Base-by-base conservation (phyloP, 2,113 vertebrate species). In the Hippocampus zosterae region DNA sequence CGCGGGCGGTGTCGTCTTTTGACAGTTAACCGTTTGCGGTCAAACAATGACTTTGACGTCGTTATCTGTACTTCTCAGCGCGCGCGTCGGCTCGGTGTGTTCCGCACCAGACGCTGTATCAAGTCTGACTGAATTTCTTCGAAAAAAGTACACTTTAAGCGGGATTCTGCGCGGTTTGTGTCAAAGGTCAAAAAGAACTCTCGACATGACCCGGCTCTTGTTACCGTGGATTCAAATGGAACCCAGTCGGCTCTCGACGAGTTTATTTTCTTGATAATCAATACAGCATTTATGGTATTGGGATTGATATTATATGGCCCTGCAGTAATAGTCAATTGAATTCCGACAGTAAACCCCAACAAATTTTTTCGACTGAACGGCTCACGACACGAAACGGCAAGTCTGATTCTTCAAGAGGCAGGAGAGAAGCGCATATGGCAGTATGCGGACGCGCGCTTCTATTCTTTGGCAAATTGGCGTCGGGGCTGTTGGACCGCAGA, bases 1-100 rank as follows among this genome's bases (percentile, higher is more conserved):
- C 79, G 80, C 77, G 78, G 82, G 76, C 78, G 78, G 82, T 79
- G 82, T 88, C 85, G 82, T 88, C 83, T 81, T 89, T 87, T 55
- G 84, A 75, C 88, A 89, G 85, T 87, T 90, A 91, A 91, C 91
- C 78, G 91, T 91, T 92, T 92, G 90, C 87, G 92, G 92, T 91
- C 77, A 75, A 80, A 79, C 76, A 66, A 61, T 72, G 79, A 84
- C 76, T 73, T 82, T 76, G 67, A 73, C 83, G 75, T 60, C 80
- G 82, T 90, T 92, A 92, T 93, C 92, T 91, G 75, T 79, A 78
- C 65, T 71, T 77, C 81, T 87, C 92, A 90, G 90, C 65, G 61
- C 23, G 29, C 70, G 57, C 75, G 18, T 73, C 16, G 2, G 25
- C 29, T 78, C 40, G 56, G 9, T 78, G 48, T 56, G 62, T 72